These are phyloP conservation scores for Rhincodon typus DNA, from an alignment of 2,797 vertebrate genomes.

Conservation along the genomic window DNA sequence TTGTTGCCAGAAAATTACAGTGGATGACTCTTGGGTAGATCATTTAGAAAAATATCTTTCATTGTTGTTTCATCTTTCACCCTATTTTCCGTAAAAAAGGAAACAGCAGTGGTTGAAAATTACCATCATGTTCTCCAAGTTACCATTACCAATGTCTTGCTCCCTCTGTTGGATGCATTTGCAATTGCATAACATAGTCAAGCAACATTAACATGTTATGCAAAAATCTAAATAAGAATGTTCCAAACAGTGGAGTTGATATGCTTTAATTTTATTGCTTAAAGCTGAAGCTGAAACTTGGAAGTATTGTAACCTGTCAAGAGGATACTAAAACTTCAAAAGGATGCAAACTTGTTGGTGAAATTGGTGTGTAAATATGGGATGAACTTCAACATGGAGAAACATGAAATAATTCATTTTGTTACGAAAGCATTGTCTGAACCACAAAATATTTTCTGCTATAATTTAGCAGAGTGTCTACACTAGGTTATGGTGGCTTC, in stretches of 20 bases:
- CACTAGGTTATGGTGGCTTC: too few species aligned
- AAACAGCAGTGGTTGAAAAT: neutral
- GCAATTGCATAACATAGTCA: neutral
- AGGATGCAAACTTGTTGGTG: too few species aligned
- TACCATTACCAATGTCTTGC: neutral
- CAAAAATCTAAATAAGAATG: neutral
- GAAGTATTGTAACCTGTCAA: too few species aligned
- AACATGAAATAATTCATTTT: too few species aligned
- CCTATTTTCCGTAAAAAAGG: neutral
- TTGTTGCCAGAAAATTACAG: neutral
- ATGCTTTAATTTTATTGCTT: neutral
- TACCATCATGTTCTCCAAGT: neutral
- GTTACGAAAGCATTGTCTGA: too few species aligned
- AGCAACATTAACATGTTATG: neutral
- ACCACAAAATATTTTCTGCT: too few species aligned
- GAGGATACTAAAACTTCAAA: too few species aligned
- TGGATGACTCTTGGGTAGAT: neutral
- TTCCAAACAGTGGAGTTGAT: neutral
- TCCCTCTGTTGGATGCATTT: neutral
- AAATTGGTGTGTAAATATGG: too few species aligned
- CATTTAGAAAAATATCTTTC: neutral
- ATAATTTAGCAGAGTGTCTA: too few species aligned
- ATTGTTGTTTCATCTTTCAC: neutral
- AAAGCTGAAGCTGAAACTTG: neutral
- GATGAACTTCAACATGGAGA: too few species aligned